These are phyloP conservation scores for Philonicus albiceps DNA, from an alignment of 2,888 invertebrate genomes.

Conservation along the genomic window DNA sequence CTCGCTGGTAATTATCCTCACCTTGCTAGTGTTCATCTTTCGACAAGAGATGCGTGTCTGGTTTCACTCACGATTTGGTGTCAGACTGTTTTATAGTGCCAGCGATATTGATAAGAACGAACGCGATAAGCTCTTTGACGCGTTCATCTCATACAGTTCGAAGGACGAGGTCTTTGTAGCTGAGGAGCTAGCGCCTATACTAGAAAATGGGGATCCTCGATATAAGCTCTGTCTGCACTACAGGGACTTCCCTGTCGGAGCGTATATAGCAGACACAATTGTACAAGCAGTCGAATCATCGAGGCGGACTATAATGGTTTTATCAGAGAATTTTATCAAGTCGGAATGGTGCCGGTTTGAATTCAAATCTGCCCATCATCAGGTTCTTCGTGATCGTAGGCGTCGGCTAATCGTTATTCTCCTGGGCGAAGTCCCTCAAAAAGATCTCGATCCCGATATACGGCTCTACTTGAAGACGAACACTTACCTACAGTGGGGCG, in stretches of 20 bases:
- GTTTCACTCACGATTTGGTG: constrained; percentile 87
- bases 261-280: constrained; percentile 91
- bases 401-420: constrained; percentile 90
- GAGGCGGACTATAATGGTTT: constrained; percentile 86
- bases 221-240: constrained; percentile 92
- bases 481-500: constrained; percentile 91
- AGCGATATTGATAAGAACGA: constrained; percentile 83
- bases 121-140: constrained; percentile 90
- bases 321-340: constrained; percentile 93
- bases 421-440: constrained; percentile 86
- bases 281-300: constrained; percentile 92
- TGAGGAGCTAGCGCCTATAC: constrained; percentile 84
- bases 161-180: constrained; percentile 92
- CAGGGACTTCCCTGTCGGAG: constrained; percentile 87
- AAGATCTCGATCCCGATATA: constrained; percentile 90
- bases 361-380: constrained; percentile 92
- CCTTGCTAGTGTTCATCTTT: constrained; percentile 81
- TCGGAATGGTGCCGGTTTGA: constrained; percentile 96
- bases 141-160: constrained; percentile 93
- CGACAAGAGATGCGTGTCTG: constrained; percentile 84
- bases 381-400: constrained; percentile 85
- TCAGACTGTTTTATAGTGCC: constrained; percentile 77
- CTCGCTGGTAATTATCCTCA: constrained; percentile 76
- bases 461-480: constrained; percentile 89
- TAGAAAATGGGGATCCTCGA: constrained; percentile 80